phyloP scores from a whole-genome alignment of 2,797 vertebrate species.

The Muscicapa comitata region DNA sequence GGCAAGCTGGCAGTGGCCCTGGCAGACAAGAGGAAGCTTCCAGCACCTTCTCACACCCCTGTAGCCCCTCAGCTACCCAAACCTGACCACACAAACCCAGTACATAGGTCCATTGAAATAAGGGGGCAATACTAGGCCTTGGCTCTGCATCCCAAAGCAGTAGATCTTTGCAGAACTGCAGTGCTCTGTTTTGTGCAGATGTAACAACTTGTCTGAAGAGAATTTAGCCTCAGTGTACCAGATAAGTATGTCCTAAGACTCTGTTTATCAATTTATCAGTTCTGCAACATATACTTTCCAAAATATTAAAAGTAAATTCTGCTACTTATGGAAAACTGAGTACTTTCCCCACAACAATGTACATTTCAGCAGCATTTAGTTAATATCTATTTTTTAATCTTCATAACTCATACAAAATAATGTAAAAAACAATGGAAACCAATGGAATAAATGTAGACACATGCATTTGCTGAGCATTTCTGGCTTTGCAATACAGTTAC shows the following conservation, averaged over 20 bases:
- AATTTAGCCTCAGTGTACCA: not conserved
- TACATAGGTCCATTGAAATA: fast-evolving
- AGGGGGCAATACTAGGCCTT: not conserved
- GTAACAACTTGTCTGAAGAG: not conserved
- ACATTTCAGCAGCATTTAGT: not conserved
- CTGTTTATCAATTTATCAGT: not conserved
- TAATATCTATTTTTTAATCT: not conserved
- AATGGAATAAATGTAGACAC: not conserved
- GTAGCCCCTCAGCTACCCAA: not conserved
- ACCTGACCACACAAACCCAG: not conserved
- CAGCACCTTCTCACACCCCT: not conserved
- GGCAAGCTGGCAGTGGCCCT: not conserved
- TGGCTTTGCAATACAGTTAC: not conserved
- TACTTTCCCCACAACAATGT: not conserved
- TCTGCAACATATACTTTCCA: not conserved
- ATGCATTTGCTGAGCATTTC: not conserved
- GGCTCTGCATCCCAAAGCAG: not conserved
- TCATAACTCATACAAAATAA: not conserved
- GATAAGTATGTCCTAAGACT: not conserved
- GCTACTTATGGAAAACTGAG: not conserved
- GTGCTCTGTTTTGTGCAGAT: not conserved
- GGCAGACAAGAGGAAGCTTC: not conserved
- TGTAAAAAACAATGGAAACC: not conserved
- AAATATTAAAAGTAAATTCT: not conserved
- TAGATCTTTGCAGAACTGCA: not conserved